Evolutionary conservation across 2,888 invertebrate species (phyloP).

Genomic region (Acronicta alni): DNA sequence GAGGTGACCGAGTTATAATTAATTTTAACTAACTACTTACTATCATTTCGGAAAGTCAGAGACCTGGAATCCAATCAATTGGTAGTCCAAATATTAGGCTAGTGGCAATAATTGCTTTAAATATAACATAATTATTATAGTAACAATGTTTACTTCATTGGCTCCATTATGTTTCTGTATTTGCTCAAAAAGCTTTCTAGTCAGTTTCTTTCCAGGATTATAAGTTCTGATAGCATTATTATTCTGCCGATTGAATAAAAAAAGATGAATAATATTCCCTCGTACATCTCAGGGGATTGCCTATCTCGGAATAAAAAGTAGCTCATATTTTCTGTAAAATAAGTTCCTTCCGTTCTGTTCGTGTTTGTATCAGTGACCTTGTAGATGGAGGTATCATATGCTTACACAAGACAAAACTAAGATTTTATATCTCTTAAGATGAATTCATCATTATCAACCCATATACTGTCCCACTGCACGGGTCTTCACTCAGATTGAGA

Average conservation of each 20-base stretch:
- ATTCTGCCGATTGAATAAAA: slow-evolving; percentile 51
- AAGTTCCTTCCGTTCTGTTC: slow-evolving; percentile 23
- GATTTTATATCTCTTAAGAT: too few species aligned
- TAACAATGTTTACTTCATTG: slow-evolving; percentile 17
- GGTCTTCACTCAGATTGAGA: too few species aligned
- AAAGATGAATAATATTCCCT: slow-evolving; percentile 49
- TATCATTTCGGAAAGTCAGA: too few species aligned
- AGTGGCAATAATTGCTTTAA: too few species aligned
- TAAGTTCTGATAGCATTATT: slow-evolving; percentile 46
- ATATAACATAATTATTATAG: too few species aligned
- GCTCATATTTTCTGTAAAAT: slow-evolving; percentile 45
- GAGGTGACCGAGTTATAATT: too few species aligned
- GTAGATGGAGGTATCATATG: slow-evolving; percentile 5
- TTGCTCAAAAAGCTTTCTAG: slow-evolving; percentile 11
- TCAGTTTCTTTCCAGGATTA: slow-evolving; percentile 34
- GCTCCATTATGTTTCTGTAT: slow-evolving; percentile 14
- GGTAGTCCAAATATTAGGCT: too few species aligned
- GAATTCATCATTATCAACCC: too few species aligned
- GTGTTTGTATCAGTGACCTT: slow-evolving; percentile 29
- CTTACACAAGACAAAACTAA: not conserved
- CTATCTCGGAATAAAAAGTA: slow-evolving; percentile 49
- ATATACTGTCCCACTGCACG: too few species aligned
- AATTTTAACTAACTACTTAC: too few species aligned
- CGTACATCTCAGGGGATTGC: slow-evolving; percentile 45
- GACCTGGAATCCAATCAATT: too few species aligned